These are phyloP conservation scores for Muscidifurax raptorellus DNA, from an alignment of 1,140 invertebrate species.

Conservation along the genomic window DNA sequence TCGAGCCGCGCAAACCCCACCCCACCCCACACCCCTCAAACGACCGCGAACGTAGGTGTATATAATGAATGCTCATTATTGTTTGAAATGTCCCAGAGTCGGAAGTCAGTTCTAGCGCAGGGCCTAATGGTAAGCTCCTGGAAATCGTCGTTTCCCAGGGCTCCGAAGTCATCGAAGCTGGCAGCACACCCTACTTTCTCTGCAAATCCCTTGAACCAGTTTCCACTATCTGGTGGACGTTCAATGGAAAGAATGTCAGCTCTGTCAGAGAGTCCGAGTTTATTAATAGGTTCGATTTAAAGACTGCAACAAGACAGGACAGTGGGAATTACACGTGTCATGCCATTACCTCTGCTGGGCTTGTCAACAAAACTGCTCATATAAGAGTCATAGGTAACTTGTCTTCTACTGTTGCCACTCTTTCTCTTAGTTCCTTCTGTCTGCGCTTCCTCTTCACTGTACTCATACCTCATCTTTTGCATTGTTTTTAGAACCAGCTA, in stretches of 20 bases:
- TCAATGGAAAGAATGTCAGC: constrained; percentile 67
- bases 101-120: neutral
- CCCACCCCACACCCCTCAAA: neutral
- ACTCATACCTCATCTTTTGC: neutral
- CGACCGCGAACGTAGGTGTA: neutral
- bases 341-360: constrained; percentile 67
- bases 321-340: constrained; percentile 78
- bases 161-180: constrained; percentile 69
- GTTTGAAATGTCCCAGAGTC: constrained; percentile 16
- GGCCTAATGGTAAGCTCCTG: constrained; percentile 45
- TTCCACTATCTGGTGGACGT: constrained; percentile 69
- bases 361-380: constrained; percentile 67
- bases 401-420: neutral
- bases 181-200: constrained; percentile 68
- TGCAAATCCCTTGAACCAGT: constrained; percentile 64
- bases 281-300: constrained; percentile 71
- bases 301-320: constrained; percentile 73
- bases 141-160: constrained; percentile 67
- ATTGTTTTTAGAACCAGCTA: constrained; percentile 73
- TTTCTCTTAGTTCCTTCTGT: neutral
- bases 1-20: neutral
- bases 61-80: neutral
- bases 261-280: constrained; percentile 67
- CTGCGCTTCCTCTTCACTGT: neutral
- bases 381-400: constrained; percentile 71